Evolutionary conservation across 2,888 invertebrate species (phyloP).

Genomic region (Phorcus lineatus): DNA sequence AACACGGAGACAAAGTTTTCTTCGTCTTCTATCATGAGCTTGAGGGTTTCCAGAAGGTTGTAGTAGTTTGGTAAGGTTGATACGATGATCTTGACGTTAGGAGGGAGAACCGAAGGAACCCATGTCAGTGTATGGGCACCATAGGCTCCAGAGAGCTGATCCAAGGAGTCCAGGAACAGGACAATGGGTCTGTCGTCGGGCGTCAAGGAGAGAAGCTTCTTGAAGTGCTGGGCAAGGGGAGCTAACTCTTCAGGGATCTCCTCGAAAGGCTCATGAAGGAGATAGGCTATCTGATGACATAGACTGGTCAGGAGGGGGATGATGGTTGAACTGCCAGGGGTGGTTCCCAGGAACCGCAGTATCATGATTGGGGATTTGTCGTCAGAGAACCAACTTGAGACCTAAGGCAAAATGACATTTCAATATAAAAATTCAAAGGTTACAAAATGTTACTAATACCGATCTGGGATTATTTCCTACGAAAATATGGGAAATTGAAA

Average conservation of each 20-base stretch:
- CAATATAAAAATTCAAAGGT: neutral
- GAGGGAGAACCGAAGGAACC: slow-evolving; percentile 93
- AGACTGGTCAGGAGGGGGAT: slow-evolving; percentile 95
- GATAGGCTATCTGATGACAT: slow-evolving; percentile 90
- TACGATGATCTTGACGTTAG: slow-evolving; percentile 92
- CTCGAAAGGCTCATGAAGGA: slow-evolving; percentile 78
- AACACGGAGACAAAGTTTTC: slow-evolving; percentile 64
- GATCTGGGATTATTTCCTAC: too few species aligned
- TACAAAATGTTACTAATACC: neutral
- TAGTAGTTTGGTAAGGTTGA: slow-evolving; percentile 78
- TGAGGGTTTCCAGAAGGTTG: slow-evolving; percentile 64
- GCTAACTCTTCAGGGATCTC: slow-evolving; percentile 97
- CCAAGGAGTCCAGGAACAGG: slow-evolving; percentile 95
- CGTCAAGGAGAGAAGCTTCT: slow-evolving; percentile 85
- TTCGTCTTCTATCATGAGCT: slow-evolving; percentile 59
- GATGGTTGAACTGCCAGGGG: slow-evolving; percentile 95
- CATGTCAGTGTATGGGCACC: slow-evolving; percentile 96
- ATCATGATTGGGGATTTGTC: slow-evolving; percentile 84
- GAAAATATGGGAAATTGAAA: too few species aligned
- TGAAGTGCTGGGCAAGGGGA: slow-evolving; percentile 95
- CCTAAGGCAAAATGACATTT: slow-evolving; percentile 18
- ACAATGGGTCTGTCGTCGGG: slow-evolving; percentile 83
- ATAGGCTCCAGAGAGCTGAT: slow-evolving; percentile 95
- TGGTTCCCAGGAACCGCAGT: slow-evolving; percentile 94
- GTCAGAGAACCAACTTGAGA: slow-evolving; percentile 30